These are phyloP conservation scores for Ageneiosus marmoratus DNA, from an alignment of 2,113 vertebrate species.

Conservation along the genomic window DNA sequence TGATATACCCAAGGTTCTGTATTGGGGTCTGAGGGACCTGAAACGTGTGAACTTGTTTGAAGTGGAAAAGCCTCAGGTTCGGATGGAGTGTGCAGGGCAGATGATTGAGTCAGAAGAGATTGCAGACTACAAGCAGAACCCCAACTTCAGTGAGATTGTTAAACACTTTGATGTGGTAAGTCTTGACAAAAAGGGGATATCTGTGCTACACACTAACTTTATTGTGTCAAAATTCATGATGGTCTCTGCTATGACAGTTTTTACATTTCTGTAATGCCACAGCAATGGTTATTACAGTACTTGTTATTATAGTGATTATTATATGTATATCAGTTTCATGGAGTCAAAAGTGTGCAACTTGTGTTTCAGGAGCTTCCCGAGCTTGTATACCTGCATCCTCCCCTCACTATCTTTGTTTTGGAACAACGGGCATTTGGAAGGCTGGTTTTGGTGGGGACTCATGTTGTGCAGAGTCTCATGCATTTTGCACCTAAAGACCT, in stretches of 20 bases:
- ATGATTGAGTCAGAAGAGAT: conserved; percentile 89
- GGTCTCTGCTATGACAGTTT: background rate
- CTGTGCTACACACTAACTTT: background rate
- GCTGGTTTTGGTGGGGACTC: conserved; percentile 82
- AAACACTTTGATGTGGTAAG: conserved; percentile 87
- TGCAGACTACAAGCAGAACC: conserved; percentile 76
- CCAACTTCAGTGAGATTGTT: conserved; percentile 87
- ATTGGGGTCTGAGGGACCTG: conserved; percentile 90
- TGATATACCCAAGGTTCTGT: conserved; percentile 77
- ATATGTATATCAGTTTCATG: background rate
- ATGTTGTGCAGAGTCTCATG: conserved; percentile 83
- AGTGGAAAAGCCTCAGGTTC: conserved; percentile 86
- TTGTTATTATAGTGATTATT: background rate
- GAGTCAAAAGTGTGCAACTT: background rate
- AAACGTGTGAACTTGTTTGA: conserved; percentile 87
- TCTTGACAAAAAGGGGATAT: background rate
- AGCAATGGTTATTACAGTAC: background rate
- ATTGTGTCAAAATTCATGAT: background rate
- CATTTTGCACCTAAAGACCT: conserved; percentile 75
- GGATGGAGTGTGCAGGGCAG: conserved; percentile 84
- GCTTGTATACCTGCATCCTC: conserved; percentile 88
- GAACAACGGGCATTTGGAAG: conserved; percentile 86
- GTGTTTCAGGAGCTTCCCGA: conserved; percentile 84
- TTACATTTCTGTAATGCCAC: background rate
- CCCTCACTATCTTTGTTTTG: conserved; percentile 87